A percentile compares a stretch with the other conserved stretches of the same genome.
These are phyloP conservation scores for Bettongia penicillata DNA, from an alignment of 2,113 vertebrate genomes.

Conservation along the genomic window DNA sequence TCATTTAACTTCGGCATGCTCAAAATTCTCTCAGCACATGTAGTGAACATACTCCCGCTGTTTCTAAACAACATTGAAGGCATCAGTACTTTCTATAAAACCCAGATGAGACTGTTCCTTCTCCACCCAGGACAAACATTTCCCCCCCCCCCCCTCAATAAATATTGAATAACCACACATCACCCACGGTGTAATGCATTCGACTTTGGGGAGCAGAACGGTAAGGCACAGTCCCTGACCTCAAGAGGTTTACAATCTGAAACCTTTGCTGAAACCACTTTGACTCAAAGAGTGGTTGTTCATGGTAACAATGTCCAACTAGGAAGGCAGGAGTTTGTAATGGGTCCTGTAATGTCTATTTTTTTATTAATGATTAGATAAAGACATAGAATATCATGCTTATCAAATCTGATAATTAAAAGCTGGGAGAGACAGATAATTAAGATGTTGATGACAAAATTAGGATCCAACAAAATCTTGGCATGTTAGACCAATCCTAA, in stretches of 20 bases:
- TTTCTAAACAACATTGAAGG: not conserved
- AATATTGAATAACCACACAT: not conserved
- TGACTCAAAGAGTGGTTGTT: not conserved
- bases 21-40: not conserved
- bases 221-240: not conserved
- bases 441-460: not conserved
- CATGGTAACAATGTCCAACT: not conserved
- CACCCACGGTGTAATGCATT: not conserved
- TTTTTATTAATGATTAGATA: not conserved
- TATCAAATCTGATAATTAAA: not conserved
- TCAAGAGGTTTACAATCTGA: not conserved
- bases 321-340: not conserved
- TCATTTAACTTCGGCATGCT: not conserved
- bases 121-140: not conserved
- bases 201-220: not conserved
- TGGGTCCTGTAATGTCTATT: not conserved
- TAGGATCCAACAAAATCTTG: not conserved
- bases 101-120: not conserved
- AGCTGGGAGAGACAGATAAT: not conserved
- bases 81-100: not conserved
- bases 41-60: not conserved
- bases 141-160: not conserved
- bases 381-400: not conserved
- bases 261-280: not conserved
- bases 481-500: not conserved